phyloP scores from a whole-genome alignment of 1,140 invertebrate genomes.

The Drosophila kurseongensis region DNA sequence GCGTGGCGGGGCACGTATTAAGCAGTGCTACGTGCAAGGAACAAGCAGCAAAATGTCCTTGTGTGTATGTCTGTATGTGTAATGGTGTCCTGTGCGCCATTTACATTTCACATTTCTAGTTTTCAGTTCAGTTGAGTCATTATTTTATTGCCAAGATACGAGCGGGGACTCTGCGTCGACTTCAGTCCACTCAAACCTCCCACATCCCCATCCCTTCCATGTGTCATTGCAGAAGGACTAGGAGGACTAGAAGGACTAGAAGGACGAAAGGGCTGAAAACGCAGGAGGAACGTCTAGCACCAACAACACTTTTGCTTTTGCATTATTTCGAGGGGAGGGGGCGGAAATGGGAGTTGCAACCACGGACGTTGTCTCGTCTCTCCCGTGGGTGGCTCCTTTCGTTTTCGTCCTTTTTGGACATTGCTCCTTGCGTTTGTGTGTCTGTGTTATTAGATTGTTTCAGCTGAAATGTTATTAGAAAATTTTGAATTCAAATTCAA shows the following conservation, averaged over 20 bases:
- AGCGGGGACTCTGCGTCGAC: constrained; percentile 57
- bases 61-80: constrained; percentile 25
- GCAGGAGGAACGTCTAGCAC: constrained; percentile 27
- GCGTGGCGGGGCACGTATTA: constrained; percentile 26
- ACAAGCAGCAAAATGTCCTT: constrained; percentile 41
- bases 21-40: constrained; percentile 56
- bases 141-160: constrained; percentile 83
- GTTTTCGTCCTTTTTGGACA: constrained; percentile 64
- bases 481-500: constrained; percentile 83
- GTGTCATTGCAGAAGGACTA: constrained; percentile 33
- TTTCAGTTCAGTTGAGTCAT: constrained; percentile 83
- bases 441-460: constrained; percentile 80
- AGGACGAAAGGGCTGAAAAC: neutral
- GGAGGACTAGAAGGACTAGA: constrained; percentile 31
- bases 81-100: constrained; percentile 71
- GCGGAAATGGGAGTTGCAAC: constrained; percentile 19
- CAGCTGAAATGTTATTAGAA: constrained; percentile 81
- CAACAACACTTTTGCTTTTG: constrained; percentile 77
- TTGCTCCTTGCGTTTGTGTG: constrained; percentile 18
- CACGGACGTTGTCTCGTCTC: constrained; percentile 44
- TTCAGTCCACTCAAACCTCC: constrained; percentile 1
- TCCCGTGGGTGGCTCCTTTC: constrained; percentile 64
- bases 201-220: constrained; percentile 2
- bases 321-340: constrained; percentile 17
- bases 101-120: constrained; percentile 83